Conservation (phyloP, 1,140 invertebrate species). For the Drosophila auraria region DNA sequence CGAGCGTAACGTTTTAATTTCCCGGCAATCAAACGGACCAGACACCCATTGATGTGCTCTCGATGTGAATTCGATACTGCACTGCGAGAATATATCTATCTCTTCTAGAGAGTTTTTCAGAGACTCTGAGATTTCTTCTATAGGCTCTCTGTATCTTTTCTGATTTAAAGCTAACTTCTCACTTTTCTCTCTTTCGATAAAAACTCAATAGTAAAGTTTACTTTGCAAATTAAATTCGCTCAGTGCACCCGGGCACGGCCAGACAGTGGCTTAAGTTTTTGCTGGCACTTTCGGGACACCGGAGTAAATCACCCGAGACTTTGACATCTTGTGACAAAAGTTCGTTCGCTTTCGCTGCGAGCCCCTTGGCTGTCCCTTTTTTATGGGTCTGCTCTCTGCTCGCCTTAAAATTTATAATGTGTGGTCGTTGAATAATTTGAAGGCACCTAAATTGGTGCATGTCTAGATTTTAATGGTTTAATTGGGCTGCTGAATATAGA, state of each 20-base stretch:
- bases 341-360: constrained; percentile 29
- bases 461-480: constrained; percentile 82
- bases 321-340: constrained; percentile 80
- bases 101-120: not conserved
- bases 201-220: too few relatives aligned
- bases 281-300: constrained; percentile 41
- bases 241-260: constrained; percentile 8
- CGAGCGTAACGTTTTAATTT: constrained; percentile 83
- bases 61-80: constrained; percentile 11
- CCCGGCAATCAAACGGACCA: constrained; percentile 76
- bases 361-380: constrained; percentile 23
- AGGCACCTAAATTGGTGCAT: constrained; percentile 81
- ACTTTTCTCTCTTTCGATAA: too few relatives aligned
- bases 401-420: constrained; percentile 81
- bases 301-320: constrained; percentile 73
- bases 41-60: constrained; percentile 58
- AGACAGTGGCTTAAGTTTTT: constrained; percentile 57
- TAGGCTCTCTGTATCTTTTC: too few relatives aligned
- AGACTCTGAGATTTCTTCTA: too few relatives aligned
- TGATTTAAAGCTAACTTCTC: too few relatives aligned
- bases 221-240: too few relatives aligned
- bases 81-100: constrained; percentile 5
- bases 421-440: constrained; percentile 83
- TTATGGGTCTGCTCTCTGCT: constrained; percentile 51
- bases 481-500: constrained; percentile 59